Base-by-base conservation (phyloP, 2,797 vertebrate genomes). In the Crenuchus spilurus region DNA sequence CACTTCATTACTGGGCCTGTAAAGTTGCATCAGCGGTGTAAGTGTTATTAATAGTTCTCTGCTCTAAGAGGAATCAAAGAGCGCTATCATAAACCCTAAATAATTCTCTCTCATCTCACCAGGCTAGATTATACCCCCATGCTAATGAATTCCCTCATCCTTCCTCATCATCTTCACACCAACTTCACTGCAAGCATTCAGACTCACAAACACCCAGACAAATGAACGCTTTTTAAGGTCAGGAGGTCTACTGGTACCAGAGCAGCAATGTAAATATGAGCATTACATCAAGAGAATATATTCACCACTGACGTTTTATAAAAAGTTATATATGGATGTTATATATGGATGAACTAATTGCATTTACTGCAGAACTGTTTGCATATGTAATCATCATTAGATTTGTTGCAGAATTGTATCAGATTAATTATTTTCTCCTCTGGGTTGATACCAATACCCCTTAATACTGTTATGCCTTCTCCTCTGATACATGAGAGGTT, bases 61-160 rank as follows among this genome's bases (percentile, higher is more conserved):
- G 63, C 76, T 61, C 30, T 37, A 62, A 72, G 67, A 76, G 49
- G 71, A 75, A 83, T 80, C 73, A 79, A 80, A 74, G 69, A 24
- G 73, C 70, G 37, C 18, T 55, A 55, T 67, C 60, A 77, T 74
- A 55, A 77, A 65, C 57, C 62, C 78, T 90, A 83, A 91, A 93
- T 91, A 88, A 91, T 92, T 92, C 90, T 65, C 77, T 89, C 88
- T 91, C 82, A 91, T 83, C 79, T 75, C 62, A 37, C 24, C 28
- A 49, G 64, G 64, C 24, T 78, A 61, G 60, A 70, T 33, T 41
- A 70, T 49, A 48, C 57, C 72, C n/a, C 57, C 44, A 55, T 20
- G 18, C 60, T 41, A 70, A 57, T 63, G 30, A 58, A 73, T 28
- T n/a, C 48, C 41, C 42, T 14, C 24, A 30, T 71, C 68, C 73